Percentiles rank a stretch among this genome's conserved stretches.
Evolutionary conservation across 1,140 invertebrate species (phyloP).

Genomic region (Pseudomyrmex flavicornis): DNA sequence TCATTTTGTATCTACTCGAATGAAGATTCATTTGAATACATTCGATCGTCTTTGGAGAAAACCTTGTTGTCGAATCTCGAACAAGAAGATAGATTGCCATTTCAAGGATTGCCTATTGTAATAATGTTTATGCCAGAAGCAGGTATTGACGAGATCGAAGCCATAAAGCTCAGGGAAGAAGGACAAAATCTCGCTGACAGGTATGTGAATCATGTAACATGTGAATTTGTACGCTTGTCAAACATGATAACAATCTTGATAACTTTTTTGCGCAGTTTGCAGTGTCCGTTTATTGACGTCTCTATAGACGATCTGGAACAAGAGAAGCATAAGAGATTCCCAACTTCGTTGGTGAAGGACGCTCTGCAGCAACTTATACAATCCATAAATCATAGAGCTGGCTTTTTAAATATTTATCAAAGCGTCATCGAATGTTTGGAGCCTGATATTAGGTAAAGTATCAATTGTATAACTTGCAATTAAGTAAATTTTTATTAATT

Average conservation of each 20-base stretch:
- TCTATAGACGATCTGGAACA: constrained; percentile 88
- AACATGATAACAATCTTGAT: neutral
- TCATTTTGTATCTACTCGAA: constrained; percentile 97
- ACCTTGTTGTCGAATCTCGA: constrained; percentile 96
- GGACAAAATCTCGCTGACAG: constrained; percentile 95
- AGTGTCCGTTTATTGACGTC: constrained; percentile 95
- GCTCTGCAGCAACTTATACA: constrained; percentile 91
- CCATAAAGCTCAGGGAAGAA: constrained; percentile 93
- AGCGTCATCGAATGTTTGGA: constrained; percentile 92
- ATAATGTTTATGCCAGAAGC: constrained; percentile 95
- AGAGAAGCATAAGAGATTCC: constrained; percentile 85
- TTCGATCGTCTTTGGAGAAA: constrained; percentile 95
- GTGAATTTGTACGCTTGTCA: neutral
- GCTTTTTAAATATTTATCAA: constrained; percentile 90
- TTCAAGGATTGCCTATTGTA: constrained; percentile 95
- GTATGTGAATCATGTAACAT: constrained; percentile 81
- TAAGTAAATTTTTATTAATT: constrained; percentile 27
- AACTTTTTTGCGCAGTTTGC: constrained; percentile 86
- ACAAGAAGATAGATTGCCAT: constrained; percentile 94
- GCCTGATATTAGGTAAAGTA: constrained; percentile 92
- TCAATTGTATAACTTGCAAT: constrained; percentile 35
- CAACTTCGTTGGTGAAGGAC: constrained; percentile 88
- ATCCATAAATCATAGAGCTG: constrained; percentile 90
- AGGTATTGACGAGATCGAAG: constrained; percentile 92
- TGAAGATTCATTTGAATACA: constrained; percentile 95